A percentile compares a stretch with the other conserved stretches of the same genome.
Evolutionary conservation across 2,888 invertebrate genomes (phyloP).

Genomic region (Sphecodes monilicornis): DNA sequence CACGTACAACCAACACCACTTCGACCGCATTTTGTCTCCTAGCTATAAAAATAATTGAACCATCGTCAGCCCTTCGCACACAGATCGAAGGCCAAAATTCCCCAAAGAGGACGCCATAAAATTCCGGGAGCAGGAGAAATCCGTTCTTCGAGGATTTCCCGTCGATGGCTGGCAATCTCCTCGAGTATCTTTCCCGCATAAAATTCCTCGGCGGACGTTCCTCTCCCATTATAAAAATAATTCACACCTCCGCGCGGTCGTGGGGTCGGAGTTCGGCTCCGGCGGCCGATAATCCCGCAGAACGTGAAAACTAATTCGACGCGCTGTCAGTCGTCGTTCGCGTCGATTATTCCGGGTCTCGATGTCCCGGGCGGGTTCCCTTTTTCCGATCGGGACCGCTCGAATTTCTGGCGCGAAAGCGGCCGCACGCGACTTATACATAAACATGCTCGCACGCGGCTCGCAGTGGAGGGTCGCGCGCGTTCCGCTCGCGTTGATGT

Average conservation of each 20-base stretch:
- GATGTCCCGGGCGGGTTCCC: not conserved
- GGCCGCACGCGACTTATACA: conserved; percentile 56
- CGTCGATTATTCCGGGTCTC: conserved; percentile 9
- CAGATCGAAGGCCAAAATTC: not conserved
- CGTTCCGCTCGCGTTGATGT: conserved; percentile 61
- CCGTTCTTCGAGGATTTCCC: conserved; percentile 12
- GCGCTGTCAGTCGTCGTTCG: conserved; percentile 1
- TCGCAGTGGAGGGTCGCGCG: conserved; percentile 28
- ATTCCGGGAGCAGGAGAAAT: not conserved
- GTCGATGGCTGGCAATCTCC: conserved; percentile 12
- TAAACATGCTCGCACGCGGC: conserved; percentile 52
- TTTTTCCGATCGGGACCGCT: not conserved
- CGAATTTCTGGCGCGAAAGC: conserved; percentile 23
- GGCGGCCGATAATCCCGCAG: not conserved
- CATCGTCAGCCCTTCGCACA: not conserved
- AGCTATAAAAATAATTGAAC: not conserved
- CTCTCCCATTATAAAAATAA: conserved; percentile 10
- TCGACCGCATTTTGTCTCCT: not conserved
- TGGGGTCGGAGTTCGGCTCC: not conserved
- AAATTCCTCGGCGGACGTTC: not conserved
- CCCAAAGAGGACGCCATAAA: not conserved
- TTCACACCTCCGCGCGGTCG: not conserved
- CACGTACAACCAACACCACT: not conserved
- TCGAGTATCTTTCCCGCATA: conserved; percentile 15
- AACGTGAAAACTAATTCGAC: conserved; percentile 21